A percentile compares a stretch with the other conserved stretches of the same genome.
phyloP scores from a whole-genome alignment of 2,797 vertebrate genomes.

The Phoebastria nigripes region DNA sequence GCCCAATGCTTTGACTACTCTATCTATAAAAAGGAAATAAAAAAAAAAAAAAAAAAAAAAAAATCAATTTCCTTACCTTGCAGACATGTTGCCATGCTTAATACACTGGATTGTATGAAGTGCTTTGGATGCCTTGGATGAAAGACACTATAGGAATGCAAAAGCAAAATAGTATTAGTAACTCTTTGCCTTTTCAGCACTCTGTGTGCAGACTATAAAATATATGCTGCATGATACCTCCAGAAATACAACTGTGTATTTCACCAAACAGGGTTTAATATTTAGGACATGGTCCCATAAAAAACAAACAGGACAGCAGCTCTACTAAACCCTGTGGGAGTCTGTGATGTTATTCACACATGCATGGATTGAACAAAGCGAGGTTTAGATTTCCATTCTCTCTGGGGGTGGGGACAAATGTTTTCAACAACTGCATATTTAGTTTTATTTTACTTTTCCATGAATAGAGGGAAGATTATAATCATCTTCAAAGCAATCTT shows the following conservation, averaged over 20 bases:
- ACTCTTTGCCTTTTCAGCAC: neutral
- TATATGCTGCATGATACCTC: neutral
- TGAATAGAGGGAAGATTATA: neutral
- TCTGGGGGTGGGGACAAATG: neutral
- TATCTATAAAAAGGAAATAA: neutral
- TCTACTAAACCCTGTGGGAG: neutral
- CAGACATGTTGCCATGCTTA: neutral
- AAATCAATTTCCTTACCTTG: neutral
- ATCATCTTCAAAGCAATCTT: neutral
- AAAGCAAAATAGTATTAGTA: neutral
- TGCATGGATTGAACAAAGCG: rapidly evolving
- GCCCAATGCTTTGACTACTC: neutral
- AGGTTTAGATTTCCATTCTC: neutral
- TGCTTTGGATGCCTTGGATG: neutral
- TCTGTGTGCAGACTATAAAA: neutral
- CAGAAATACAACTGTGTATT: neutral
- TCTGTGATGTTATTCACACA: neutral
- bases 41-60: no score
- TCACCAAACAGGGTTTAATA: neutral
- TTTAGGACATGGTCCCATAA: neutral
- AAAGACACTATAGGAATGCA: neutral
- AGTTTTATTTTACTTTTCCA: neutral
- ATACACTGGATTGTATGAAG: neutral
- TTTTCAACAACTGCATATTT: neutral
- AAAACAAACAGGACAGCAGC: neutral